Conservation (phyloP, 2,113 vertebrate species). For the Podarcis cretensis region DNA sequence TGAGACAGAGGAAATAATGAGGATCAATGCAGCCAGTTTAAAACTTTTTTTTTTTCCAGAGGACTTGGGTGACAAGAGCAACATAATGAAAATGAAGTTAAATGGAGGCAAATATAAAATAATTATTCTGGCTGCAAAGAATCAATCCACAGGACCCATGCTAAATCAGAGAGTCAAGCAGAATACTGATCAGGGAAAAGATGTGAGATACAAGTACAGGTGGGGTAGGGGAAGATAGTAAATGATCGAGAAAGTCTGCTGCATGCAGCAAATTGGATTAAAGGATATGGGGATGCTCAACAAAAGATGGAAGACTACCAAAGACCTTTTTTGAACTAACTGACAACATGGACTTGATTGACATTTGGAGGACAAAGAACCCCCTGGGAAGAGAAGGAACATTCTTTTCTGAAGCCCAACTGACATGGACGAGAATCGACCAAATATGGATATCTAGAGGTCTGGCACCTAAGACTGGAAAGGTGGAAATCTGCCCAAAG, state of each 20-base stretch:
- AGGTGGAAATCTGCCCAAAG: no score
- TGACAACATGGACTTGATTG: no score
- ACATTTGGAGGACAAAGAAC: no score
- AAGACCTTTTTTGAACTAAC: no score
- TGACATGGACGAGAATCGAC: no score
- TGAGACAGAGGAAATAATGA: conserved; percentile 46
- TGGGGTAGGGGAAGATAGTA: not conserved
- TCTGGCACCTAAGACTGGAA: no score
- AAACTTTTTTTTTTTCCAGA: conserved; percentile 1
- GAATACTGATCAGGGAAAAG: not conserved
- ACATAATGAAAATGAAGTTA: conserved; percentile 13
- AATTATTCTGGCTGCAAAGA: conserved; percentile 36
- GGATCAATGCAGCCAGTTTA: conserved; percentile 34
- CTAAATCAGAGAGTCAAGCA: conserved; percentile 33
- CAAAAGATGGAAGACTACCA: no score
- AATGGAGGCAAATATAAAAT: conserved; percentile 49
- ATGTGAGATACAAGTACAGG: not conserved
- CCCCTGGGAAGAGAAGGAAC: no score
- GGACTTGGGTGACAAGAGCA: conserved; percentile 9
- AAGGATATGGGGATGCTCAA: not conserved
- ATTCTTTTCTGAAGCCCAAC: no score
- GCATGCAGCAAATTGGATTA: conserved; percentile 24
- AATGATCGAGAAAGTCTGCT: not conserved
- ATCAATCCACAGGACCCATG: conserved; percentile 11
- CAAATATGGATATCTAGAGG: no score